A percentile compares a stretch with the other conserved stretches of the same genome.
phyloP scores from a whole-genome alignment of 2,113 vertebrate genomes.

The Uria aalge region DNA sequence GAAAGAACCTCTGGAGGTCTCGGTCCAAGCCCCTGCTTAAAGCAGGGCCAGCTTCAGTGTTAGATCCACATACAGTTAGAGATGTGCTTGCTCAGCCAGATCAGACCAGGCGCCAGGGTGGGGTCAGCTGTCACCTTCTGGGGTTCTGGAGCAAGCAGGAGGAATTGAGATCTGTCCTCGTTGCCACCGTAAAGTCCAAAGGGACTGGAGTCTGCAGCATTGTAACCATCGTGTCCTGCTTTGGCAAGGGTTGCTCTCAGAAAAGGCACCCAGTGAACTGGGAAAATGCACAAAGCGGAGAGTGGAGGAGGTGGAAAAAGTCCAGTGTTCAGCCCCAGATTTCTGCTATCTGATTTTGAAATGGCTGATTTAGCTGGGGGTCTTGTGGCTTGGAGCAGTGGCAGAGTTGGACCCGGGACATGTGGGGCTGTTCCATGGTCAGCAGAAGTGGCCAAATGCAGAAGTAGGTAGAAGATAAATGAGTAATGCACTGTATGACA shows the following conservation, averaged over 20 bases:
- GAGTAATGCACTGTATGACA: neutral
- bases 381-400: neutral
- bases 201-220: neutral
- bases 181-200: neutral
- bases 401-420: neutral
- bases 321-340: neutral
- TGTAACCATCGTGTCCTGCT: fast-evolving
- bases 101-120: neutral
- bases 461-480: neutral
- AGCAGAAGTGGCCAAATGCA: neutral
- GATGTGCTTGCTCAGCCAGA: neutral
- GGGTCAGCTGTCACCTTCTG: neutral
- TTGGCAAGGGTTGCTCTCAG: neutral
- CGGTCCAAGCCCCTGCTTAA: neutral
- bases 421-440: neutral
- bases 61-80: neutral
- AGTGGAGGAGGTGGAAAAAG: neutral
- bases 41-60: neutral
- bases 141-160: neutral
- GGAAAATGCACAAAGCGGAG: neutral
- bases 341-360: neutral
- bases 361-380: neutral
- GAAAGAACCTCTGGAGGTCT: neutral
- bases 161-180: neutral
- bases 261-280: neutral